Base-by-base conservation (phyloP, 2,113 vertebrate genomes). In the Anoplopoma fimbria region DNA sequence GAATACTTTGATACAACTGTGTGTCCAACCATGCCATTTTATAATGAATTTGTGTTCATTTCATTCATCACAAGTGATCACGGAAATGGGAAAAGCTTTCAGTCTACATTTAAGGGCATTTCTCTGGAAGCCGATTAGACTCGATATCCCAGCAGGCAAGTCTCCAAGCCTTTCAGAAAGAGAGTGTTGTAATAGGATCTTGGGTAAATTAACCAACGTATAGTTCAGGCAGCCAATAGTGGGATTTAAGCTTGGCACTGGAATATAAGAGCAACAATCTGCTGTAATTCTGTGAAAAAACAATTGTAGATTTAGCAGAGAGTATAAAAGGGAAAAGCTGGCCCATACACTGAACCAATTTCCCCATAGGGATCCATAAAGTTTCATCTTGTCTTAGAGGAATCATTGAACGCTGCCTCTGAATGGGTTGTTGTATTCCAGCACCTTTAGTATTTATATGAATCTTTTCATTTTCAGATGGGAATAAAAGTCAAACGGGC, bases 61-160 rank as follows among this genome's bases (percentile, higher is more conserved):
- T 75, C 27, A 79, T 79, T 87, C 68, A 64, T 31, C 42, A 31
- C 23, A 58, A 62, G 71, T 57, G 55, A 81, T 55, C 69, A 64
- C 1, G 58, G 81, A 71, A 65, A 87, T 77, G 62, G 70, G 62
- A 88, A 89, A 91, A 87, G 86, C 85, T 81, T 74, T 74, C 81
- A 29, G 79, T 87, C 63, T n/a, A 51, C 89, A 85, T 63, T 88
- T 83, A 67, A 87, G 6, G 36, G 79, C 25, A 81, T 87, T 87
- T 81, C 31, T 64, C 69, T 64, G 74, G 81, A 92, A 89, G 87
- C 87, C 15, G 82, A 93, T 92, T 83, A 91, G 90, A 93, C 92
- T 91, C 77, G 2, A 67, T 62, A 60, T 83, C 90, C 81, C 84
- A 85, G 83, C 81, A 71, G 79, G 73, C 76, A 64, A 36, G 34